Base-by-base conservation (phyloP, 2,888 invertebrate species). In the Diaprepes abbreviatus region DNA sequence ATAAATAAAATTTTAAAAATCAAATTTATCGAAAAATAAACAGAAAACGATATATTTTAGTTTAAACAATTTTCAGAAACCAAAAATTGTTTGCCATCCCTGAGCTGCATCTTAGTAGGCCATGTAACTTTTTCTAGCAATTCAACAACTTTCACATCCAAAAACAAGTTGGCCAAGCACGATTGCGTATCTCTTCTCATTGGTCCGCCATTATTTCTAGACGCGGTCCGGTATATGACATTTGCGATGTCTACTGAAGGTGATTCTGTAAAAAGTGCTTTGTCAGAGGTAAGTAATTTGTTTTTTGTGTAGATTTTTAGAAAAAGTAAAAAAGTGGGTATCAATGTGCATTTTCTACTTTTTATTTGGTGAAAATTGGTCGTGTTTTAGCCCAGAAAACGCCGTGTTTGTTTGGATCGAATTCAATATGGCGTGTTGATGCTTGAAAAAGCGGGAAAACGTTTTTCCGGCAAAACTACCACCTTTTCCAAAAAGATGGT, bases 381-480 rank as follows among this genome's bases (percentile, higher is more conserved):
- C 1, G 33, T 43, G 12, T 57, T 71, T 58, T 40, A 28, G 36
- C 40, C 60, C 21, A 21, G 43, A 59, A 66, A 45, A 21, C 9
- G 58, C 28, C 14, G 79, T 81, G 81, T 82, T 82, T 81, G 76
- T 74, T 76, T 74, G 17, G 24, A 74, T 75, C 73, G 71, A 75
- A 78, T 81, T 76, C 83, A 84, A 83, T 80, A 84, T 84, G 84
- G 84, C 84, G 82, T 80, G 82, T 83, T 83, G 82, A 81, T 83
- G 77, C 78, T 76, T 77, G 79, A 82, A 83, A 83, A 83, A 83
- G 84, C 84, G 84, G 84, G 84, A 84, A 84, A 83, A 75, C 71
- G 64, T 33, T 73, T 75, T 65, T 52, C 68, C 65, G 54, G 57
- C 24, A 55, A 52, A 74, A 66, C 31, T 48, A 66, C 43, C 16